Conservation (phyloP, 2,888 invertebrate genomes). For the Ariolimax columbianus region DNA sequence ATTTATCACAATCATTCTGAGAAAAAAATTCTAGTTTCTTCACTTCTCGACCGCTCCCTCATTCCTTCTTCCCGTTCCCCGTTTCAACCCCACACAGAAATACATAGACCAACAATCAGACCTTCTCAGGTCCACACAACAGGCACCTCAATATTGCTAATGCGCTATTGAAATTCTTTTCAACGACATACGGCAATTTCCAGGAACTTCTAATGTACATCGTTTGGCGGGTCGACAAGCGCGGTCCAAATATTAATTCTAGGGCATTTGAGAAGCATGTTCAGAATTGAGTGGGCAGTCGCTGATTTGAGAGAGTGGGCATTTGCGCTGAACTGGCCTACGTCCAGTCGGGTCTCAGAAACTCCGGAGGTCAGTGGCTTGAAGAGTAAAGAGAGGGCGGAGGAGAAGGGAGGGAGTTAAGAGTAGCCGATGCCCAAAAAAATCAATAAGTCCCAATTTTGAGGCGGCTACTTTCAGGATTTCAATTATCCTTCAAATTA, state of each 20-base stretch:
- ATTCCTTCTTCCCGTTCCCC: too few species aligned
- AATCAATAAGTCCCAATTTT: constrained; percentile 54
- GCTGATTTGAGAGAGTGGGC: constrained; percentile 14
- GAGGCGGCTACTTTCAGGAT: constrained; percentile 56
- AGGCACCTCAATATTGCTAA: not conserved
- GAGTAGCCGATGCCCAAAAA: constrained; percentile 17
- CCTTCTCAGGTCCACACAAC: not conserved
- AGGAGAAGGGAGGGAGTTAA: not conserved
- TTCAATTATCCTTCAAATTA: constrained; percentile 58
- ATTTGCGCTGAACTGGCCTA: constrained; percentile 2
- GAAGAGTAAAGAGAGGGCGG: not conserved
- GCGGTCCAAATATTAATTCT: not conserved
- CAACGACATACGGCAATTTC: not conserved
- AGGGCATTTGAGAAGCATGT: constrained; percentile 24
- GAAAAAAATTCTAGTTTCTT: too few species aligned
- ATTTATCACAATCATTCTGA: too few species aligned
- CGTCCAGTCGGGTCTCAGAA: not conserved
- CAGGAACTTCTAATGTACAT: not conserved
- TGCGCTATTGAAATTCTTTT: not conserved
- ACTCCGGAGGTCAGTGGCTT: constrained; percentile 4
- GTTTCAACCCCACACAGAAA: not conserved
- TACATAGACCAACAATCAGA: not conserved
- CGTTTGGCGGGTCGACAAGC: not conserved
- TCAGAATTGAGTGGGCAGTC: constrained; percentile 8
- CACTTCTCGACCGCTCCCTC: too few species aligned